These are phyloP conservation scores for Pipistrellus nathusii DNA, from an alignment of 2,797 vertebrate genomes.

Conservation along the genomic window DNA sequence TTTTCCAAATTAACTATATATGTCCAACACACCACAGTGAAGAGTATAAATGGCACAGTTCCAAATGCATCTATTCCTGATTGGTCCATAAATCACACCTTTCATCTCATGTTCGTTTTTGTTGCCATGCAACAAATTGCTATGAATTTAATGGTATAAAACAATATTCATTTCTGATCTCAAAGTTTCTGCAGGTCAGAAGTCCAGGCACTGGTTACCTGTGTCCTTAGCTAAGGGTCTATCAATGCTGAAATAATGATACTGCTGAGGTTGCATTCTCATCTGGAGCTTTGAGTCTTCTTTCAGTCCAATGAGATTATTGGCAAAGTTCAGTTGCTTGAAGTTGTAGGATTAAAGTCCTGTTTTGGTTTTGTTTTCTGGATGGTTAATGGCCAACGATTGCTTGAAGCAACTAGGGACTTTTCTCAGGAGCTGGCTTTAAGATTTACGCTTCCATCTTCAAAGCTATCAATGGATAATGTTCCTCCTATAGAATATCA, in stretches of 20 bases:
- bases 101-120: not conserved
- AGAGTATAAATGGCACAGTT: not conserved
- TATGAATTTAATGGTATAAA: not conserved
- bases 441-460: not conserved
- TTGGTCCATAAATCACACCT: not conserved
- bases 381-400: not conserved
- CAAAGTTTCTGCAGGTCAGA: not conserved
- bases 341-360: not conserved
- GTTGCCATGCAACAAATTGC: not conserved
- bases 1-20: not conserved
- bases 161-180: not conserved
- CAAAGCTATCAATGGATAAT: not conserved
- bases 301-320: not conserved
- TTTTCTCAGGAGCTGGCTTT: not conserved
- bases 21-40: not conserved
- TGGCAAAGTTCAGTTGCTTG: not conserved
- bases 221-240: not conserved
- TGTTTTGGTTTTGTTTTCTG: not conserved
- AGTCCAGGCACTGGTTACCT: not conserved
- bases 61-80: not conserved
- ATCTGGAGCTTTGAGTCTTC: not conserved
- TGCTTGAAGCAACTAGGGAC: not conserved
- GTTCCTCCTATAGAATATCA: not conserved
- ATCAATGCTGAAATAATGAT: not conserved
- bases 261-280: not conserved